These are phyloP conservation scores for Menidia menidia DNA, from an alignment of 2,797 vertebrate species.

Conservation along the genomic window DNA sequence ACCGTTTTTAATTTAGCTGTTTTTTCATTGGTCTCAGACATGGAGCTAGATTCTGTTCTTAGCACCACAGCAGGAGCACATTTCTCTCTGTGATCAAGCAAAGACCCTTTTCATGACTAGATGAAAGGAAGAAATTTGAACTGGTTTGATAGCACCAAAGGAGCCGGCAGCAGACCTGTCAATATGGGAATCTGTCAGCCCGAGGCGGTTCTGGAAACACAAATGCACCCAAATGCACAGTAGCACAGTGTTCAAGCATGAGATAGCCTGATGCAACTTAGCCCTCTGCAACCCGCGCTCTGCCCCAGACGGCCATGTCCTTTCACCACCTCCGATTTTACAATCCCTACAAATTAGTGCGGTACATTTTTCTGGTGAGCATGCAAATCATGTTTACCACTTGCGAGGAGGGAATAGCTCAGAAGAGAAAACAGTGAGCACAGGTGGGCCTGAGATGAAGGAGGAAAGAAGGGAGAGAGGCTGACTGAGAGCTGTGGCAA, in stretches of 20 bases:
- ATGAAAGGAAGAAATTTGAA: slow-evolving; percentile 63
- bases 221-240: slow-evolving; percentile 51
- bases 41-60: slow-evolving; percentile 29
- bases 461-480: background rate
- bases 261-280: slow-evolving; percentile 66
- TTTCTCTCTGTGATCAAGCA: slow-evolving; percentile 56
- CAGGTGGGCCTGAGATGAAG: slow-evolving; percentile 25
- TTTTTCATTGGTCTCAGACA: slow-evolving; percentile 35
- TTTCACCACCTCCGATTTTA: slow-evolving; percentile 38
- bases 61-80: slow-evolving; percentile 37
- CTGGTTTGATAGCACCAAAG: slow-evolving; percentile 66
- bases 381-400: slow-evolving; percentile 46
- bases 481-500: background rate
- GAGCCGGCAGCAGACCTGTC: slow-evolving; percentile 56
- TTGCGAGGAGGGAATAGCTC: slow-evolving; percentile 21
- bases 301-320: slow-evolving; percentile 43
- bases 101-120: slow-evolving; percentile 52
- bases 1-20: slow-evolving; percentile 11
- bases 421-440: background rate
- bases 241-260: slow-evolving; percentile 48
- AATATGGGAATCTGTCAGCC: slow-evolving; percentile 65
- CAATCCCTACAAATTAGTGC: slow-evolving; percentile 42
- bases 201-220: slow-evolving; percentile 68
- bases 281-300: slow-evolving; percentile 29
- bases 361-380: slow-evolving; percentile 25